These are phyloP conservation scores for Garrulus glandarius DNA, from an alignment of 2,797 vertebrate species.

Conservation along the genomic window DNA sequence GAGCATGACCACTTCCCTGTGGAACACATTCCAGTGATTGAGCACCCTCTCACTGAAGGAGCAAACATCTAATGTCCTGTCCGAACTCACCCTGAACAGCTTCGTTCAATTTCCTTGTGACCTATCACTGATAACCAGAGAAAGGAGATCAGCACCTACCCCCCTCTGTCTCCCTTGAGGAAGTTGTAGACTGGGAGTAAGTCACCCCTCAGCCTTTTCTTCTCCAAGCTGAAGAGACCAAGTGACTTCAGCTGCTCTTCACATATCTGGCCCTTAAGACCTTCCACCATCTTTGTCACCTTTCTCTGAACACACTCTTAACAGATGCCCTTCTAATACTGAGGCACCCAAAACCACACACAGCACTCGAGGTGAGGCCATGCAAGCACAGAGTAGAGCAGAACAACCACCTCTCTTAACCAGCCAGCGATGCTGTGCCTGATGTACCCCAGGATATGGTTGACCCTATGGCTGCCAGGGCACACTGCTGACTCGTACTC, in stretches of 20 bases:
- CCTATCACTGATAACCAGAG: background rate
- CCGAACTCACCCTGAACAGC: background rate
- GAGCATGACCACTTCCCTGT: background rate
- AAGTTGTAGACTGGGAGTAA: background rate
- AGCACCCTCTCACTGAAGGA: background rate
- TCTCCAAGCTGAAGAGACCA: background rate
- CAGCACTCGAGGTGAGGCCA: background rate
- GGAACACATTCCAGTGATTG: background rate
- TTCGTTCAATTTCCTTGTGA: background rate
- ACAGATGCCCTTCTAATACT: background rate
- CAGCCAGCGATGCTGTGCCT: background rate
- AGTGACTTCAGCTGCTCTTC: background rate
- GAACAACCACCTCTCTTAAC: accelerated
- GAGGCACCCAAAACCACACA: background rate
- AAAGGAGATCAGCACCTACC: background rate
- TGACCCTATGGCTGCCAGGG: background rate
- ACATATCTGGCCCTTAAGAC: background rate
- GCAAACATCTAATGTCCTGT: no score
- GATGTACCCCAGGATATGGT: background rate
- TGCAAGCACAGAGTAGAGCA: accelerated
- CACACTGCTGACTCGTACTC: background rate
- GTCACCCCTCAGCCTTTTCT: background rate
- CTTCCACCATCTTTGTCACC: background rate
- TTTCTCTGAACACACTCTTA: background rate
- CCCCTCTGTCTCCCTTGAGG: accelerated